Percentiles rank a stretch among this genome's conserved stretches.
These are phyloP conservation scores for Fulica atra DNA, from an alignment of 2,113 vertebrate species.

Conservation along the genomic window DNA sequence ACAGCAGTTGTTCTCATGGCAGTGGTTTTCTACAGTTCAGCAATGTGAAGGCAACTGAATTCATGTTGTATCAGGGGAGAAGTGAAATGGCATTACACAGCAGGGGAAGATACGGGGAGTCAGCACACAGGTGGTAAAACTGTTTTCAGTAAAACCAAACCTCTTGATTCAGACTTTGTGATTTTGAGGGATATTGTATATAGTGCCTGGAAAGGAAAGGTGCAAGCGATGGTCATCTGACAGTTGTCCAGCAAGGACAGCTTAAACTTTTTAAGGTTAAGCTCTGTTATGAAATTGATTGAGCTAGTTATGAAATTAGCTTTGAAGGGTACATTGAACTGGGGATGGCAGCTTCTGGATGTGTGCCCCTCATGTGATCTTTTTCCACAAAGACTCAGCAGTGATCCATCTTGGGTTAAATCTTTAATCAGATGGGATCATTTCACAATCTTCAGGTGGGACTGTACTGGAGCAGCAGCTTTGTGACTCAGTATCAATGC, in stretches of 20 bases:
- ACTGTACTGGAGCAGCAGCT: background rate
- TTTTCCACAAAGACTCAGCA: background rate
- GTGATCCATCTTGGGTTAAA: background rate
- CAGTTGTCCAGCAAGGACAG: background rate
- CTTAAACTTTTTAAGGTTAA: background rate
- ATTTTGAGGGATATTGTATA: background rate
- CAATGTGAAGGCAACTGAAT: background rate
- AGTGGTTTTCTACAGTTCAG: background rate
- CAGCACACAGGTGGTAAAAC: background rate
- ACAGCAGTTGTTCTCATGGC: background rate
- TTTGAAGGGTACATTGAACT: background rate
- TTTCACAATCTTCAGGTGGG: background rate
- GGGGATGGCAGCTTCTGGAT: background rate
- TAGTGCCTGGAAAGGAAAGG: background rate
- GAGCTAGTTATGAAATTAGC: background rate
- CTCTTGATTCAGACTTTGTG: background rate
- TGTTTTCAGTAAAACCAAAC: background rate
- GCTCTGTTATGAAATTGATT: background rate
- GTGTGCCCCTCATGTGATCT: background rate
- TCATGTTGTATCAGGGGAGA: background rate
- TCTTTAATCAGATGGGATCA: rapidly evolving
- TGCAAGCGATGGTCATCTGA: background rate
- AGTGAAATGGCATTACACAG: background rate
- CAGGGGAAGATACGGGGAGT: background rate
- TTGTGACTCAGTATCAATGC: background rate